Evolutionary conservation across 2,888 invertebrate species (phyloP), one percentile per base, ranked within the genome.

Genomic region (Polymixis flavicincta): DNA sequence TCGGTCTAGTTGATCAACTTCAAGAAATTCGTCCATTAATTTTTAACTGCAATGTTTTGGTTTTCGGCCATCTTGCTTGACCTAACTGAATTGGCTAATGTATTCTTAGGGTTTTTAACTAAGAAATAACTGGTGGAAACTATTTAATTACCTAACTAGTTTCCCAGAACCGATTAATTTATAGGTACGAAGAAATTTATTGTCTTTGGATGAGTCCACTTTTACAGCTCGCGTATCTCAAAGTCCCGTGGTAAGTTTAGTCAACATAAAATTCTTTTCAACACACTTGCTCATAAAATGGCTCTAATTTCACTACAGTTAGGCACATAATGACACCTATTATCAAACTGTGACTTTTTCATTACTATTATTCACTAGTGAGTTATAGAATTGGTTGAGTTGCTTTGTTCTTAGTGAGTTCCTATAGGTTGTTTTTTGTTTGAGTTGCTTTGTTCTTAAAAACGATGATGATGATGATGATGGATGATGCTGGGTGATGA

Each of bases 211-310:
- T 55, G 32, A 42, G 37, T 32, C 13, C 13, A 71, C n/a, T 37
- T 71, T 25, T 32, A 42, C 13, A 75, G 50, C 50, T 42, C n/a
- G 5, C n/a, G 19, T n/a, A 13, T 57, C 52, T 50, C 14, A 75
- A 28, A 50, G 54, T 48, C 13, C 19, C 25, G 80, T 72, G 80
- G 80, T 61, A 13, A 42, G 19, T 48, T 80, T 54, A 72, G 32
- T 82, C 52, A 45, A 63, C 78, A 67, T 67, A 3, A 76, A 67
- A 54, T 48, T 54, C 32, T 50, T 66, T 78, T n/a, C n/a, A n/a
- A n/a, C n/a, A n/a, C n/a, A n/a, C n/a, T n/a, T n/a, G n/a, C n/a
- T n/a, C n/a, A n/a, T n/a, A n/a, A n/a, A n/a, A n/a, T n/a, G n/a
- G n/a, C n/a, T n/a, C n/a, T n/a, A n/a, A n/a, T n/a, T n/a, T n/a